Evolutionary conservation across 2,888 invertebrate genomes (phyloP).

Genomic region (Invenusta paracnida): DNA sequence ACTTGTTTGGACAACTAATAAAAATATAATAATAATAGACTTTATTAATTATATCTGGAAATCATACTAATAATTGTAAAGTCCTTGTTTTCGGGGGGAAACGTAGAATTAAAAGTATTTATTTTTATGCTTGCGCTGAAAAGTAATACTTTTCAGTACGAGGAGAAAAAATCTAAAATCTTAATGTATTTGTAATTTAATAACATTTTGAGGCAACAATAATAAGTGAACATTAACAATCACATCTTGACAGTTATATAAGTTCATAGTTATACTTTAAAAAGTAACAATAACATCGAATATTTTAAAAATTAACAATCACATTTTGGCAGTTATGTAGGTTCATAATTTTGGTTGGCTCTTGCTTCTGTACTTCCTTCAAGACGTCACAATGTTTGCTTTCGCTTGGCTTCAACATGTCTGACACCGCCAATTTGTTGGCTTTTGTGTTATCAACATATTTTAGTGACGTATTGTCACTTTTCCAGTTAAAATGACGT

Average conservation of each 20-base stretch:
- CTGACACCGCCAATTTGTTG: no score
- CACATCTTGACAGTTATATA: not conserved
- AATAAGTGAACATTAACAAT: not conserved
- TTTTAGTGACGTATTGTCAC: no score
- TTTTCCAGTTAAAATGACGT: no score
- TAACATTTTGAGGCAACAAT: not conserved
- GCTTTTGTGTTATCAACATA: no score
- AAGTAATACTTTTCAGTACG: not conserved
- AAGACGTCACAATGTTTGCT: not conserved
- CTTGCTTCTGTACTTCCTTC: not conserved
- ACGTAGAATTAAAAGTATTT: slow-evolving; percentile 40
- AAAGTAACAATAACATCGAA: not conserved
- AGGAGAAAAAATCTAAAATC: not conserved
- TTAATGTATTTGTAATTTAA: not conserved
- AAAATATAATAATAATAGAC: no score
- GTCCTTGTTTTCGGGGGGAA: no score
- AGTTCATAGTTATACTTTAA: not conserved
- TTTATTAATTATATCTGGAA: no score
- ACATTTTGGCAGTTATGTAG: not conserved
- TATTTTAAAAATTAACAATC: not conserved
- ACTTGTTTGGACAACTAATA: no score
- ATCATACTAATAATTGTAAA: no score
- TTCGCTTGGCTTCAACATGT: not conserved
- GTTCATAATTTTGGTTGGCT: not conserved
- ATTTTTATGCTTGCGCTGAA: no score